phyloP scores from a whole-genome alignment of 1,140 invertebrate species.

The Trichogramma pretiosum region DNA sequence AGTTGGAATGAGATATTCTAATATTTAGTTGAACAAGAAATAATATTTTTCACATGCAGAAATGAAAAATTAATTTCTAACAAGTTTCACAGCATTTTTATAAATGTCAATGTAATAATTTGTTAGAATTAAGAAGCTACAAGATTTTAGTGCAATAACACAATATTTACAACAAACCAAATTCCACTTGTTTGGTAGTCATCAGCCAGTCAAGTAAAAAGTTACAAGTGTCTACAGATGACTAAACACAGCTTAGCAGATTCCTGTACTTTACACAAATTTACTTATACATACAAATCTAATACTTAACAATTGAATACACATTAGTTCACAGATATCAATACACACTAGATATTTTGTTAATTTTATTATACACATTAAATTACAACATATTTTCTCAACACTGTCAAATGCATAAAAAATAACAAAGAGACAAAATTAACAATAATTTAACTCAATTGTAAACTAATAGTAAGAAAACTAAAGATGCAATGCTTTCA shows the following conservation, averaged over 20 bases:
- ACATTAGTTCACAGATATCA: conserved; percentile 2
- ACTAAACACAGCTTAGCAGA: conserved; percentile 2
- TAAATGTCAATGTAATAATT: too few relatives aligned
- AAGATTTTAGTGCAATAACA: conserved; percentile 3
- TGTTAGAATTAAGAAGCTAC: too few relatives aligned
- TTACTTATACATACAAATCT: not conserved
- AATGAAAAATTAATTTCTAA: too few relatives aligned
- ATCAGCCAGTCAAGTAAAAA: conserved; percentile 6
- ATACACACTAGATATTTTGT: not conserved
- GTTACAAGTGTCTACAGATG: conserved; percentile 11
- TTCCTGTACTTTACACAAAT: conserved; percentile 8
- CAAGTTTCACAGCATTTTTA: too few relatives aligned
- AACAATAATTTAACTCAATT: too few relatives aligned
- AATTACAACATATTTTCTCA: not conserved
- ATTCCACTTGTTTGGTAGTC: conserved; percentile 5
- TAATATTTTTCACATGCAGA: too few relatives aligned
- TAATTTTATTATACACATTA: conserved; percentile 1
- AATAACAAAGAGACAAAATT: too few relatives aligned
- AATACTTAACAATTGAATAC: not conserved
- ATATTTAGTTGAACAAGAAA: too few relatives aligned
- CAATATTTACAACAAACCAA: conserved; percentile 17
- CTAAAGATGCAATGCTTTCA: too few relatives aligned
- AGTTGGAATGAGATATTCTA: too few relatives aligned
- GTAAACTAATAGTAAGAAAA: too few relatives aligned
- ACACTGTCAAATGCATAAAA: too few relatives aligned